phyloP scores from a whole-genome alignment of 2,113 vertebrate species.

The Psittacula cyanocephala region DNA sequence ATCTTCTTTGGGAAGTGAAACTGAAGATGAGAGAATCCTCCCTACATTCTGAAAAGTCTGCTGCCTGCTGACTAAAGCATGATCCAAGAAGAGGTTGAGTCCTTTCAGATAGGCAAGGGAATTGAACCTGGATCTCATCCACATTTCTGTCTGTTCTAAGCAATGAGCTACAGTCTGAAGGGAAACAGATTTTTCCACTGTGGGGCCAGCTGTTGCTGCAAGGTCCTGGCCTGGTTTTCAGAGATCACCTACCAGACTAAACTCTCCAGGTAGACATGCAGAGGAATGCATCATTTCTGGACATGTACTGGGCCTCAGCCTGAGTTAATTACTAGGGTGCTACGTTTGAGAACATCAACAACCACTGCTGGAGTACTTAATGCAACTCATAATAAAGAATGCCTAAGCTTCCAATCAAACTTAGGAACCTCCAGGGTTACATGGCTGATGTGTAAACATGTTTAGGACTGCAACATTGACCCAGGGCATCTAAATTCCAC shows the following conservation, averaged over 20 bases:
- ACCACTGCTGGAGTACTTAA: neutral
- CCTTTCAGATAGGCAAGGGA: neutral
- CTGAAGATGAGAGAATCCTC: neutral
- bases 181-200: constrained; percentile 6
- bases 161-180: neutral
- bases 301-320: neutral
- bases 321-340: neutral
- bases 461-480: neutral
- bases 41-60: neutral
- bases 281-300: neutral
- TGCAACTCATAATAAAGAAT: neutral
- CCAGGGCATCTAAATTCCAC: neutral
- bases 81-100: neutral
- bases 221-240: neutral
- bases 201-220: neutral
- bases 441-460: neutral
- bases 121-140: neutral
- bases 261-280: neutral
- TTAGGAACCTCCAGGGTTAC: neutral
- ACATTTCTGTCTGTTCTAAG: neutral
- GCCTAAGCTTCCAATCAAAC: neutral
- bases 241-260: neutral
- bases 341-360: neutral
- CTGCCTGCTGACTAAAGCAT: neutral
- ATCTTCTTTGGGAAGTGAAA: neutral